These are phyloP conservation scores for Drosophila cardini DNA, from an alignment of 1,140 invertebrate species.

Conservation along the genomic window DNA sequence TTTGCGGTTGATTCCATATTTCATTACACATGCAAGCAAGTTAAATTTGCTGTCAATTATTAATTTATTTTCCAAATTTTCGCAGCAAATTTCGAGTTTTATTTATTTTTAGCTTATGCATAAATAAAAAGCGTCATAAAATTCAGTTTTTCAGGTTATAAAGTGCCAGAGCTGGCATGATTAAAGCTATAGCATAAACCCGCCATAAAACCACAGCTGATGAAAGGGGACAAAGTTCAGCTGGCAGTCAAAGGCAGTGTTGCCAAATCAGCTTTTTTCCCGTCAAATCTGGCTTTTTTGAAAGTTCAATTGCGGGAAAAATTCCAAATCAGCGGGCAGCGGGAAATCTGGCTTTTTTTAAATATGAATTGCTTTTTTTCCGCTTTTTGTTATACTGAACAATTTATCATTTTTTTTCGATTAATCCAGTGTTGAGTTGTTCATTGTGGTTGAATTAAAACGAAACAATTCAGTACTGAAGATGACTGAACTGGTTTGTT, in stretches of 20 bases:
- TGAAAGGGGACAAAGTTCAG: slow-evolving; percentile 49
- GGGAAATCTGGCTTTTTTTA: no score
- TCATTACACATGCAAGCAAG: background rate
- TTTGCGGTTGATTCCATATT: background rate
- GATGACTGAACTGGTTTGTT: no score
- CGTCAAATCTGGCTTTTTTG: no score
- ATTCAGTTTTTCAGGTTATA: slow-evolving; percentile 47
- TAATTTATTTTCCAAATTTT: slow-evolving; percentile 22
- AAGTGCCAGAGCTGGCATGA: slow-evolving; percentile 51
- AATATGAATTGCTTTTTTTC: no score
- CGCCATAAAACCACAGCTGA: slow-evolving; percentile 25
- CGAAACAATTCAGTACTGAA: no score
- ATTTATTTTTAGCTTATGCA: slow-evolving; percentile 14
- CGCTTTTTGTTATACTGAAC: no score
- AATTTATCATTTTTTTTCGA: no score
- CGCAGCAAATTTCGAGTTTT: slow-evolving; percentile 10
- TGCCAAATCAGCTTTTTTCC: no score
- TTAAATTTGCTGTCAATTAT: slow-evolving; percentile 22
- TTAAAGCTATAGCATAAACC: slow-evolving; percentile 61
- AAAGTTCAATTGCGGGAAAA: no score
- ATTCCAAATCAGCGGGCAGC: no score
- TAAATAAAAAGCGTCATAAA: slow-evolving; percentile 45
- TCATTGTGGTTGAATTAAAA: no score
- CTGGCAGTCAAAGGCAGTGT: slow-evolving; percentile 62
- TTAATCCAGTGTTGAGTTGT: no score